A percentile compares a stretch with the other conserved stretches of the same genome.
Conservation (phyloP, 2,113 vertebrate genomes). For the Dryoscopus gambensis region DNA sequence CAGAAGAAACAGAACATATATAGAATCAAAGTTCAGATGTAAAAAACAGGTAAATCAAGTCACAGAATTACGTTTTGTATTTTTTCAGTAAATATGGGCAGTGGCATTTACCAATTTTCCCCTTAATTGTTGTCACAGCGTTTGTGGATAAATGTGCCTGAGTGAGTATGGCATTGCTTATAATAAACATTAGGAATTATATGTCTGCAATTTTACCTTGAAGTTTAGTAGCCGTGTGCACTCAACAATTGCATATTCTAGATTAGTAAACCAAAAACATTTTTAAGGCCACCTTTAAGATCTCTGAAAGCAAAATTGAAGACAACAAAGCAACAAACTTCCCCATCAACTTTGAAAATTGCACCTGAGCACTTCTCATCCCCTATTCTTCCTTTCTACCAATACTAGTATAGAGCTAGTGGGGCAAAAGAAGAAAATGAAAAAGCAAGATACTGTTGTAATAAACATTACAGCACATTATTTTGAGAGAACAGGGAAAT, state of each 20-base stretch:
- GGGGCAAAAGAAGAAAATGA: neutral
- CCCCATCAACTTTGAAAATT: neutral
- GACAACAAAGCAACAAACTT: neutral
- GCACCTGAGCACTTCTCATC: neutral
- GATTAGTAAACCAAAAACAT: neutral
- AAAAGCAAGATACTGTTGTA: neutral
- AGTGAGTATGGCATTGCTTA: neutral
- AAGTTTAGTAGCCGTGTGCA: rapidly evolving
- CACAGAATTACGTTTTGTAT: neutral
- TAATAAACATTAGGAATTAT: neutral
- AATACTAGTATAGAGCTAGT: neutral
- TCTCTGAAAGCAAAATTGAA: neutral
- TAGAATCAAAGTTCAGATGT: neutral
- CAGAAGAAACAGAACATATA: neutral
- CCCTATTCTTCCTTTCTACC: neutral
- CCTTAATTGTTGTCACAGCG: neutral
- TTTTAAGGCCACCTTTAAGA: neutral
- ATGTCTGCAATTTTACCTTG: neutral
- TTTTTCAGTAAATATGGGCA: neutral
- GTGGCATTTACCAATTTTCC: neutral
- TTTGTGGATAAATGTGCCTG: neutral
- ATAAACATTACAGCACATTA: neutral
- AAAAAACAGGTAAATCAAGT: neutral
- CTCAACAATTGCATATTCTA: neutral
- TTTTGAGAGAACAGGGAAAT: neutral